Percentiles rank a stretch among this genome's conserved stretches.
Evolutionary conservation across 2,113 vertebrate species (phyloP).

Genomic region (Apodemus sylvaticus): DNA sequence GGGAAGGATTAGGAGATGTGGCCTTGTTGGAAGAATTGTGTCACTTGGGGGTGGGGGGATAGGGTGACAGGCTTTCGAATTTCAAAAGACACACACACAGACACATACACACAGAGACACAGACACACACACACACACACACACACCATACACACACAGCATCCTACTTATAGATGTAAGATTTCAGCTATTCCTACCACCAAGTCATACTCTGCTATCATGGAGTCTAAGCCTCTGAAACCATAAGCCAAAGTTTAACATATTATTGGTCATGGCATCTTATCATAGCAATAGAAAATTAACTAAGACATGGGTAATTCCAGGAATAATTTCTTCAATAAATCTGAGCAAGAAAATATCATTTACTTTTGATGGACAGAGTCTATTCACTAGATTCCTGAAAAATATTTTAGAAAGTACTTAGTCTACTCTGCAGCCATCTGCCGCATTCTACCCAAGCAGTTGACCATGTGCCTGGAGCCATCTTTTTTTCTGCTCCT

Average conservation of each 20-base stretch:
- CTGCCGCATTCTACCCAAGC: background rate
- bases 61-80: too few relatives aligned
- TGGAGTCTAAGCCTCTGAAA: background rate
- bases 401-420: background rate
- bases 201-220: background rate
- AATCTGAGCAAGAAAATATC: background rate
- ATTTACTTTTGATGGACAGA: background rate
- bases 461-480: background rate
- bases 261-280: background rate
- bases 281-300: background rate
- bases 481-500: background rate
- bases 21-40: background rate
- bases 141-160: too few relatives aligned
- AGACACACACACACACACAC: background rate
- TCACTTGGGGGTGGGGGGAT: too few relatives aligned
- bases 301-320: background rate
- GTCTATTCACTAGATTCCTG: background rate
- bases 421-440: background rate
- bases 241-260: background rate
- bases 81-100: background rate
- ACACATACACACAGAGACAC: too few relatives aligned
- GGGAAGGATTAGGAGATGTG: background rate
- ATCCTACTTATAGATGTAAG: background rate
- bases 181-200: background rate
- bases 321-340: background rate